A percentile compares a stretch with the other conserved stretches of the same genome.
Evolutionary conservation across 2,888 invertebrate genomes (phyloP).

Genomic region (Cerceris rybyensis): DNA sequence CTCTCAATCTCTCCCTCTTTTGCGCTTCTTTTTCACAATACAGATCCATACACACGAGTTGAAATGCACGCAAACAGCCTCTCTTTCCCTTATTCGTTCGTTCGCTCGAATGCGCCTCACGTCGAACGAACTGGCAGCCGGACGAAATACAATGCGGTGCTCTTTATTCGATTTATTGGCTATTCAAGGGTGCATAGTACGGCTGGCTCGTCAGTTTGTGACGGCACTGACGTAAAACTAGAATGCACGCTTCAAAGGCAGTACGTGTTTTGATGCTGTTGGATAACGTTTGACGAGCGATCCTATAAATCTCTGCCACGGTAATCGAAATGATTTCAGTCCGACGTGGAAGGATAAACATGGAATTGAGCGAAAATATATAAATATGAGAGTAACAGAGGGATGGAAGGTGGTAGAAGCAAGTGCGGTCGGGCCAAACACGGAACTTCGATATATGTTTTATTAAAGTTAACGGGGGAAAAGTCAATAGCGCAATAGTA

Average conservation of each 20-base stretch:
- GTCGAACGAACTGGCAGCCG: conserved; percentile 52
- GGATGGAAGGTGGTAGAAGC: too few species aligned
- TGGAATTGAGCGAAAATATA: neutral
- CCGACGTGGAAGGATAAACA: neutral
- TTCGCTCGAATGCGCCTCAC: conserved; percentile 32
- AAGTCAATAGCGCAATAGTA: too few species aligned
- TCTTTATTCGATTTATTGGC: conserved; percentile 53
- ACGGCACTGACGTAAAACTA: conserved; percentile 16
- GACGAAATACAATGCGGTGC: conserved; percentile 46
- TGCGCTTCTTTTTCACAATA: neutral
- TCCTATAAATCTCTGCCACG: conserved; percentile 23
- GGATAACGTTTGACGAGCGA: conserved; percentile 13
- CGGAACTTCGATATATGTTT: too few species aligned
- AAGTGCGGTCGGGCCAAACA: too few species aligned
- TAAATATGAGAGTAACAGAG: neutral
- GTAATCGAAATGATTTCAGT: conserved; percentile 15
- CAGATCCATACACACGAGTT: neutral
- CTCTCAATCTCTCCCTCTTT: neutral
- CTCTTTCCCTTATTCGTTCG: neutral
- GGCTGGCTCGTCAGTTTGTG: conserved; percentile 12
- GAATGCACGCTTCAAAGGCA: conserved; percentile 26
- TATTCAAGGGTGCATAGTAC: conserved; percentile 23
- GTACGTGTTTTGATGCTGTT: conserved; percentile 19
- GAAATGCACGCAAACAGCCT: neutral
- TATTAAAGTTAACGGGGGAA: too few species aligned